Conservation (phyloP, 2,888 invertebrate species). For the Vannuccia rotundouncinata region DNA sequence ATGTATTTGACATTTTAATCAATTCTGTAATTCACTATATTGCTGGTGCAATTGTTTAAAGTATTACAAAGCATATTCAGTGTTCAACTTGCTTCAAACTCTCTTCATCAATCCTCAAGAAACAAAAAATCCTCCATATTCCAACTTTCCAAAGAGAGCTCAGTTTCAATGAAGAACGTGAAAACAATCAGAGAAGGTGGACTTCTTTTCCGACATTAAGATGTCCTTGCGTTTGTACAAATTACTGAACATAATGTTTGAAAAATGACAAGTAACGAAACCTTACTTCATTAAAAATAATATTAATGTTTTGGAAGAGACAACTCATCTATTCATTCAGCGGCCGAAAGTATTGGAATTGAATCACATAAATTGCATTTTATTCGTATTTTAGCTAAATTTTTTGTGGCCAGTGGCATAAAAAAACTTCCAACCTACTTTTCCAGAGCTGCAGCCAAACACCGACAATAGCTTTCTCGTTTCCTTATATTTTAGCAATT, state of each 20-base stretch:
- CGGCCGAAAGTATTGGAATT: constrained; percentile 7
- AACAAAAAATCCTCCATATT: not conserved
- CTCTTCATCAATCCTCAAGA: not conserved
- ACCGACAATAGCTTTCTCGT: constrained; percentile 5
- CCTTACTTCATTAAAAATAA: not conserved
- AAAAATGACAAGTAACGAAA: not conserved
- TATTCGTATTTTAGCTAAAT: not conserved
- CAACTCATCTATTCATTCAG: not conserved
- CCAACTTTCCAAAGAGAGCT: not conserved
- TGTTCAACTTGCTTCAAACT: not conserved
- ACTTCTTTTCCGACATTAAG: not conserved
- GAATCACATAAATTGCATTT: constrained; percentile 12
- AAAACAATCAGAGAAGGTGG: constrained; percentile 4
- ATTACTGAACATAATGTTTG: not conserved
- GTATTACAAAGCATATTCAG: constrained; percentile 10
- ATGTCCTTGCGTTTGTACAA: not conserved
- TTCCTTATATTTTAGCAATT: not conserved
- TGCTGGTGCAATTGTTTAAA: constrained; percentile 4
- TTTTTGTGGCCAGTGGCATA: not conserved
- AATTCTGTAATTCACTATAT: constrained; percentile 1
- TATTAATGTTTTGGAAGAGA: not conserved
- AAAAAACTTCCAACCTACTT: not conserved
- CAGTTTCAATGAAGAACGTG: constrained; percentile 1
- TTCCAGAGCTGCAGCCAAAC: not conserved
- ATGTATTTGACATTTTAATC: not conserved